Percentiles rank a stretch among this genome's conserved stretches.
Evolutionary conservation across 2,797 vertebrate genomes (phyloP).

Genomic region (Merluccius polli): DNA sequence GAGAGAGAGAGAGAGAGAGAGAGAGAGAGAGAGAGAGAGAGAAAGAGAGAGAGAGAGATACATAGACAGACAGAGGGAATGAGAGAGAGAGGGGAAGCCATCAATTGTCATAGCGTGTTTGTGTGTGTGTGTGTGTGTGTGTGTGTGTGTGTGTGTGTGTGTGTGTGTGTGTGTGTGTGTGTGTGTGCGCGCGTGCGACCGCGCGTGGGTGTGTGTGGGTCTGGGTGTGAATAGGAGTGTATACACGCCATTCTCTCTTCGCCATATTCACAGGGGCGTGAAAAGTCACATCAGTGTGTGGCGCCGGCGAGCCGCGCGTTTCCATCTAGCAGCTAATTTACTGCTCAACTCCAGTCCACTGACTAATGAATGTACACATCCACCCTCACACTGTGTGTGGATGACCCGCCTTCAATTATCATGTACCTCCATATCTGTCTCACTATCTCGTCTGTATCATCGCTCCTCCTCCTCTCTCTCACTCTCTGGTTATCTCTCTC

Average conservation of each 20-base stretch:
- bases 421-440: background rate
- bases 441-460: background rate
- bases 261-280: constrained; percentile 43
- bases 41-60: constrained; percentile 12
- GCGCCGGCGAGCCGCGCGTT: constrained; percentile 39
- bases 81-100: background rate
- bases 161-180: constrained; percentile 1
- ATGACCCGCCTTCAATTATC: constrained; percentile 26
- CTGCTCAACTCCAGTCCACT: constrained; percentile 42
- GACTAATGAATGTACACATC: constrained; percentile 57
- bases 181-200: background rate
- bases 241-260: background rate
- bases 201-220: too few relatives aligned
- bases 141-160: too few relatives aligned
- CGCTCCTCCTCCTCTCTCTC: constrained; percentile 5
- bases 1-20: constrained; percentile 12
- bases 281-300: constrained; percentile 48
- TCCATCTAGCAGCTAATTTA: constrained; percentile 60
- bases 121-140: background rate
- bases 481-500: constrained; percentile 11
- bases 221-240: background rate
- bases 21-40: constrained; percentile 10
- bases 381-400: constrained; percentile 39
- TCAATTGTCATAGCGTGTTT: background rate
- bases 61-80: background rate